phyloP scores from a whole-genome alignment of 2,797 vertebrate genomes.

The Apogon talboti region DNA sequence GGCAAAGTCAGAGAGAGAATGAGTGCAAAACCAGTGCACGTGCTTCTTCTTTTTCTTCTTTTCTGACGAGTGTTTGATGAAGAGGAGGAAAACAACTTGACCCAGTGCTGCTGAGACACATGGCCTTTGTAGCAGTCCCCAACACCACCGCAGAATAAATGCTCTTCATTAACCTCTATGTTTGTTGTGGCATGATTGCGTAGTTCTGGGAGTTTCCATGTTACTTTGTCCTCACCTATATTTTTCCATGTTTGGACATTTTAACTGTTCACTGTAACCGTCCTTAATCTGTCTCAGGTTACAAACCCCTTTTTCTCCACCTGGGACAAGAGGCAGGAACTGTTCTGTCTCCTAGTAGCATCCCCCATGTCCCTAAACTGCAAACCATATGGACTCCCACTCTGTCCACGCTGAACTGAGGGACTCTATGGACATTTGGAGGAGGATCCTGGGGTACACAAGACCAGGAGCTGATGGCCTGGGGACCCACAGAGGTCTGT shows the following conservation, averaged over 20 bases:
- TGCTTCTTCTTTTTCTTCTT: conserved; percentile 58
- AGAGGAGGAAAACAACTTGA: conserved; percentile 41
- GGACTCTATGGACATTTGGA: conserved; percentile 42
- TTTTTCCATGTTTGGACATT: conserved; percentile 47
- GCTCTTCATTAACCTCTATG: conserved; percentile 41
- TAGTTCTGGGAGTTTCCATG: conserved; percentile 48
- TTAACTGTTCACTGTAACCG: conserved; percentile 38
- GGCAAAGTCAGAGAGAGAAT: conserved; percentile 58
- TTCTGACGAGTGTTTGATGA: conserved; percentile 61
- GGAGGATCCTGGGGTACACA: conserved; percentile 53
- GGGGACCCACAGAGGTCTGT: conserved; percentile 59
- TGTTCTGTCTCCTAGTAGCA: conserved; percentile 47
- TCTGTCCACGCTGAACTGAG: conserved; percentile 27
- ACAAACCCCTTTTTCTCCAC: conserved; percentile 42
- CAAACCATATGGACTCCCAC: conserved; percentile 72
- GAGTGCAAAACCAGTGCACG: conserved; percentile 38
- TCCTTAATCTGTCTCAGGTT: conserved; percentile 32
- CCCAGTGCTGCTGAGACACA: conserved; percentile 36
- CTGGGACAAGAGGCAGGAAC: conserved; percentile 68
- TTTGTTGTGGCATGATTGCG: conserved; percentile 40
- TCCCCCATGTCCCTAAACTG: conserved; percentile 59
- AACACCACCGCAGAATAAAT: conserved; percentile 30
- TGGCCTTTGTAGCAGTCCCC: conserved; percentile 18
- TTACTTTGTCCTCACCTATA: conserved; percentile 44
- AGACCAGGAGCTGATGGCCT: not conserved